These are phyloP conservation scores for Ptychodera flava DNA, from an alignment of 35 echinoderm and acorn worm genomes.

Conservation along the genomic window DNA sequence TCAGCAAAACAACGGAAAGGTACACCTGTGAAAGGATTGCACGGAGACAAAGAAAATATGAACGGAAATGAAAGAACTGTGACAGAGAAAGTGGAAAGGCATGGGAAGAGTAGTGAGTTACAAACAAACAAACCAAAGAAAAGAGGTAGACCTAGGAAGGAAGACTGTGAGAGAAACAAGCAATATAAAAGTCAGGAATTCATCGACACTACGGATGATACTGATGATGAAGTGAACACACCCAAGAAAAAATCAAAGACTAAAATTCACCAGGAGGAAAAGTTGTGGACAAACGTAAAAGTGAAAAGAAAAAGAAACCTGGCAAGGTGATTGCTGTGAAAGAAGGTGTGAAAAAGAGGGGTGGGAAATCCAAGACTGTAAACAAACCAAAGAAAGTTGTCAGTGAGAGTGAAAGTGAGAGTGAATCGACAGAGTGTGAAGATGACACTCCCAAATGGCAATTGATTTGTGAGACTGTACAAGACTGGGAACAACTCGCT, in stretches of 20 bases:
- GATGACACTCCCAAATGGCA: constrained; percentile 3
- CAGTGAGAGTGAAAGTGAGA: constrained; percentile 9
- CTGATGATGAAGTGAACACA: background rate
- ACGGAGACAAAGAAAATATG: background rate
- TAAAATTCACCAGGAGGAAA: background rate
- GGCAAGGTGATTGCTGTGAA: background rate
- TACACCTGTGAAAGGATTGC: background rate
- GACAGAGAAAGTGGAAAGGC: constrained; percentile 3
- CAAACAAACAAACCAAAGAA: constrained; percentile 11
- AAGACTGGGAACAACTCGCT: constrained; percentile 58
- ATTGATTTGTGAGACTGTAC: too few species aligned
- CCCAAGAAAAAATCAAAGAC: background rate
- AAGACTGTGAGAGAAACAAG: background rate
- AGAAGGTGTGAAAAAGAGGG: constrained; percentile 15
- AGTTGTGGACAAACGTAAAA: background rate
- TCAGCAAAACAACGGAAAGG: background rate
- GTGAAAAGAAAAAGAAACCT: constrained; percentile 3
- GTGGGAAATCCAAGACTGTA: background rate
- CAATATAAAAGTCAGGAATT: constrained; percentile 6
- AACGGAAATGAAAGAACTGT: background rate
- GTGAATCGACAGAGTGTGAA: too few species aligned
- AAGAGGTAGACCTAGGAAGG: constrained; percentile 12
- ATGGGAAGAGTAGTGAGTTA: background rate
- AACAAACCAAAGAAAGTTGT: background rate
- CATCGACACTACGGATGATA: background rate